phyloP scores from a whole-genome alignment of 2,797 vertebrate species.

The Phrynocephalus vlangalii region DNA sequence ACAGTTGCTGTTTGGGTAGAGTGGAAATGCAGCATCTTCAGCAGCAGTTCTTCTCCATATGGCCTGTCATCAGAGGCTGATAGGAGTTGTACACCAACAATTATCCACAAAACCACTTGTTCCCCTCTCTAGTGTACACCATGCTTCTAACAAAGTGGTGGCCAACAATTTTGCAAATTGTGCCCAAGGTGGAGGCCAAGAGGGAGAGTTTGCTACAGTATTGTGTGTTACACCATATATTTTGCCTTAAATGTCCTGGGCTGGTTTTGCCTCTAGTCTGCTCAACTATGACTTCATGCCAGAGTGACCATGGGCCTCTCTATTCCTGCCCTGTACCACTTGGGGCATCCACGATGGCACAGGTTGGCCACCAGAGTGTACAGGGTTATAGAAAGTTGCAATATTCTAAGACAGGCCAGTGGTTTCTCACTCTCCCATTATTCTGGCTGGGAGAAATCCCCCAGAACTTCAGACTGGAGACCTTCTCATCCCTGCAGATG shows the following conservation, averaged over 20 bases:
- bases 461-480: not conserved
- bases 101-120: not conserved
- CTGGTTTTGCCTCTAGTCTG: not conserved
- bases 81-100: not conserved
- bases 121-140: not conserved
- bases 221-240: not conserved
- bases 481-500: not conserved
- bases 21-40: not conserved
- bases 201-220: not conserved
- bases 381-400: too few species aligned
- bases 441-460: not conserved
- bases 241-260: not conserved
- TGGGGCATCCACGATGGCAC: not conserved
- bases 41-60: not conserved
- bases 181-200: not conserved
- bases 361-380: not conserved
- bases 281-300: not conserved
- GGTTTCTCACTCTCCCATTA: not conserved
- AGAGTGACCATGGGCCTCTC: not conserved
- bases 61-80: not conserved
- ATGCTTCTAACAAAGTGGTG: not conserved
- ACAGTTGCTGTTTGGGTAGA: not conserved
- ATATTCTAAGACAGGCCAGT: not conserved
- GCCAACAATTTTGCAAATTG: not conserved
- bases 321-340: not conserved